Conservation (phyloP, 2,888 invertebrate genomes). For the Drosophila peninsularis region DNA sequence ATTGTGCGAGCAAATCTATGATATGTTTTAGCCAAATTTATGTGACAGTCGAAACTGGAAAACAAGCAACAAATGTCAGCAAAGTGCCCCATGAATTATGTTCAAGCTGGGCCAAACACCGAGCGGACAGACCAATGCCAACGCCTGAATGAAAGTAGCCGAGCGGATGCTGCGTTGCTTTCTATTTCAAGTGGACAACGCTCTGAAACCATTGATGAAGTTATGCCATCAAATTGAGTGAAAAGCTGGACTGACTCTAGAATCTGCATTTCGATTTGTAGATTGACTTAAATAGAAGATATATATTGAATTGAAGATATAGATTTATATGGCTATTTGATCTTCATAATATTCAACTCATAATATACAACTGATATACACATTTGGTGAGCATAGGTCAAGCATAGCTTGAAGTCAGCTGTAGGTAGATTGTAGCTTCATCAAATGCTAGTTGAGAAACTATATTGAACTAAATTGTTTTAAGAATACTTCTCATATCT, state of each 20-base stretch:
- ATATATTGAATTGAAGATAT: too few relatives aligned
- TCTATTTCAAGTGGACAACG: conserved; percentile 9
- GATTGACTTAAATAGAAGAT: too few relatives aligned
- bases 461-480: too few relatives aligned
- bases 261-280: too few relatives aligned
- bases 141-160: conserved; percentile 24
- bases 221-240: not conserved
- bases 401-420: too few relatives aligned
- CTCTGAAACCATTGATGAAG: not conserved
- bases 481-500: too few relatives aligned
- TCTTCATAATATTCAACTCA: too few relatives aligned
- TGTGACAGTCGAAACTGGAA: conserved; percentile 73
- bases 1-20: conserved; percentile 40
- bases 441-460: too few relatives aligned
- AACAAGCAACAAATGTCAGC: conserved; percentile 77
- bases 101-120: conserved; percentile 9
- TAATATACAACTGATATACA: too few relatives aligned
- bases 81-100: conserved; percentile 72
- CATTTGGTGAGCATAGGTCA: too few relatives aligned
- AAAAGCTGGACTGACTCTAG: not conserved
- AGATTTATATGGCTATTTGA: too few relatives aligned
- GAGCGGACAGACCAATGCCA: conserved; percentile 8
- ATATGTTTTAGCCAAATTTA: conserved; percentile 65
- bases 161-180: conserved; percentile 7
- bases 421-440: too few relatives aligned